Percentiles rank a stretch among this genome's conserved stretches.
These are phyloP conservation scores for Stichodactyla helianthus DNA, from an alignment of 64 coral and sea anemone species.

Conservation along the genomic window DNA sequence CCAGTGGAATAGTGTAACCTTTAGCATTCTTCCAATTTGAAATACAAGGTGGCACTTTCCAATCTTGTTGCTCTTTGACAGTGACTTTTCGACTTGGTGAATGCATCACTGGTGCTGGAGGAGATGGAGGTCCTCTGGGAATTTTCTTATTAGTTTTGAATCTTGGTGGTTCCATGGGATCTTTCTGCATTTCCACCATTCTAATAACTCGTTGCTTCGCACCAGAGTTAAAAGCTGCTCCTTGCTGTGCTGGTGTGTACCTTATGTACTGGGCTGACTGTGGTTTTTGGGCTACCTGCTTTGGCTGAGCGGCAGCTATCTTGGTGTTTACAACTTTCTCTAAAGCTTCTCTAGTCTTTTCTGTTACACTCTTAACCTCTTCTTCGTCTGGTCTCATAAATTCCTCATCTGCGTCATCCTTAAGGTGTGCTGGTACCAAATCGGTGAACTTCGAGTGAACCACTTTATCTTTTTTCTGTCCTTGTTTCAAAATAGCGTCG, in stretches of 20 bases:
- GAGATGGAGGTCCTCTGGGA: conserved; percentile 87
- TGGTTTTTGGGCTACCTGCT: conserved; percentile 74
- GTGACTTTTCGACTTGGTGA: conserved; percentile 98
- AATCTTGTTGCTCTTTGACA: conserved; percentile 98
- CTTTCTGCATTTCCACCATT: conserved; percentile 97
- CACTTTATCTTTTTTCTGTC: conserved; percentile 89
- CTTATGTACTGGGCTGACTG: conserved; percentile 92
- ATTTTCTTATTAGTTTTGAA: conserved; percentile 99
- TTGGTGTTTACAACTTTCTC: conserved; percentile 93
- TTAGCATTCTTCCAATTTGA: conserved; percentile 99
- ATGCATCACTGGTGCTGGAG: conserved; percentile 96
- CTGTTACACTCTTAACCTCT: conserved; percentile 64
- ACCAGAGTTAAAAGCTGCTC: conserved; percentile 89
- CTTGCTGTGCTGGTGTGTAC: conserved; percentile 95
- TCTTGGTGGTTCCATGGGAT: conserved; percentile 97
- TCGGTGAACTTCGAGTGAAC: conserved; percentile 60
- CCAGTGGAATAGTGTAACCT: conserved; percentile 99
- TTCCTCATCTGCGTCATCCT: conserved; percentile 37
- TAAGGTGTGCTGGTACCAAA: conserved; percentile 57
- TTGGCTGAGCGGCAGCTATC: conserved; percentile 93
- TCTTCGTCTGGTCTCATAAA: conserved; percentile 36
- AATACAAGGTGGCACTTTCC: conserved; percentile 98
- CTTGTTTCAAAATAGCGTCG: conserved; percentile 95
- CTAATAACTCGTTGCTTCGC: conserved; percentile 93
- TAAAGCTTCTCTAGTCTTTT: conserved; percentile 87